Evolutionary conservation across 2,888 invertebrate genomes (phyloP), one percentile per base, ranked within the genome.

Genomic region (Camptogramma bilineatum): DNA sequence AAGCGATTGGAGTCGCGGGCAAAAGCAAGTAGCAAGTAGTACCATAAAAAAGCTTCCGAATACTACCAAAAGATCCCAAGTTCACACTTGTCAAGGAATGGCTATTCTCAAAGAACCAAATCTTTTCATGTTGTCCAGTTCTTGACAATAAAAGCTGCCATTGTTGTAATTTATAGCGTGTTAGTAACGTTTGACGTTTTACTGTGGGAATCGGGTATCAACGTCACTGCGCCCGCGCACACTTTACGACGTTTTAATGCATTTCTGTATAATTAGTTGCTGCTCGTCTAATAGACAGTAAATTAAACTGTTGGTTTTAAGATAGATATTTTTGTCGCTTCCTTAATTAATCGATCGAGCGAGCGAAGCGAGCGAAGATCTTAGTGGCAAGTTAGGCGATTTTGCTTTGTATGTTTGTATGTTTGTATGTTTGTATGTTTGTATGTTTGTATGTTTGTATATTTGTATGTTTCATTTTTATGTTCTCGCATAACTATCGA

Each of bases 181-280:
- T 69, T 66, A 64, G 65, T 70, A 58, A 66, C 61, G 51, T 63
- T 24, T 52, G 68, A 69, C 62, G 59, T 71, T 69, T n/a, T 61
- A 71, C 42, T 74, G 72, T 72, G 74, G 71, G 71, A 74, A 74
- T 53, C 24, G 52, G 16, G 31, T 24, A 56, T 60, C 64, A 52
- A 64, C 44, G 64, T 54, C 59, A 52, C 47, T 19, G 48, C 52
- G 60, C 54, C 31, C 51, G 66, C 64, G 50, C 52, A n/a, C 57
- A 28, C 59, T 73, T 72, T 69, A 74, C 70, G 68, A 64, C 59
- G n/a, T 61, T 69, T 71, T 69, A 69, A 71, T 68, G 67, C 59
- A 69, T 71, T 73, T 70, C 55, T 47, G 64, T 68, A 68, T 71
- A 73, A 73, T 73, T 71, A 71, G 69, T 70, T 58, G 65, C 65